phyloP scores from a whole-genome alignment of 2,888 invertebrate genomes.

The Metalampra italica region DNA sequence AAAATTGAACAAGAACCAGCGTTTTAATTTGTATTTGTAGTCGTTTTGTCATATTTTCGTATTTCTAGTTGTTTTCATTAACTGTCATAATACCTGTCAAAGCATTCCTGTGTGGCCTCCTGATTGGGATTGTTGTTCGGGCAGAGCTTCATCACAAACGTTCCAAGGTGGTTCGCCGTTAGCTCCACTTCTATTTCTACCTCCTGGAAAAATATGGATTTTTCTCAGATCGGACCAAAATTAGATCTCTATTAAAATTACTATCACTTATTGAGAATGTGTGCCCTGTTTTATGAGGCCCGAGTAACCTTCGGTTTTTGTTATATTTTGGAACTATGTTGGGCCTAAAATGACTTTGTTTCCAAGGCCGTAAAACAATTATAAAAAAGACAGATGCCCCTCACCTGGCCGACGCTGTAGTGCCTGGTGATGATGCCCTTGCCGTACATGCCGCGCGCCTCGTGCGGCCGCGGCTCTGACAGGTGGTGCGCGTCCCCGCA shows the following conservation, averaged over 20 bases:
- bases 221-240: slow-evolving; percentile 4
- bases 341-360: no score
- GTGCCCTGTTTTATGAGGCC: not conserved
- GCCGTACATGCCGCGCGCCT: slow-evolving; percentile 91
- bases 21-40: no score
- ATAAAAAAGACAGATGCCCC: not conserved
- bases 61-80: no score
- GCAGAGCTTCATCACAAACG: slow-evolving; percentile 91
- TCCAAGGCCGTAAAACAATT: no score
- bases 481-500: slow-evolving; percentile 92
- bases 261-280: no score
- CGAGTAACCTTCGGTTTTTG: no score
- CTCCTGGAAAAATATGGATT: slow-evolving; percentile 68
- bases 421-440: slow-evolving; percentile 90
- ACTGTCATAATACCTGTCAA: slow-evolving; percentile 87
- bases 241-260: no score
- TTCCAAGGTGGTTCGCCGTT: slow-evolving; percentile 93
- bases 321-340: no score
- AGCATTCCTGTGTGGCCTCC: slow-evolving; percentile 89
- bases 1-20: no score
- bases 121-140: slow-evolving; percentile 89
- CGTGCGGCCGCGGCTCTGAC: slow-evolving; percentile 87
- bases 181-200: slow-evolving; percentile 92
- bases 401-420: slow-evolving; percentile 89
- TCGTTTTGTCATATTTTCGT: no score